Conservation (phyloP, 92 coral and sea anemone genomes). For the Isaurus tuberculatus region DNA sequence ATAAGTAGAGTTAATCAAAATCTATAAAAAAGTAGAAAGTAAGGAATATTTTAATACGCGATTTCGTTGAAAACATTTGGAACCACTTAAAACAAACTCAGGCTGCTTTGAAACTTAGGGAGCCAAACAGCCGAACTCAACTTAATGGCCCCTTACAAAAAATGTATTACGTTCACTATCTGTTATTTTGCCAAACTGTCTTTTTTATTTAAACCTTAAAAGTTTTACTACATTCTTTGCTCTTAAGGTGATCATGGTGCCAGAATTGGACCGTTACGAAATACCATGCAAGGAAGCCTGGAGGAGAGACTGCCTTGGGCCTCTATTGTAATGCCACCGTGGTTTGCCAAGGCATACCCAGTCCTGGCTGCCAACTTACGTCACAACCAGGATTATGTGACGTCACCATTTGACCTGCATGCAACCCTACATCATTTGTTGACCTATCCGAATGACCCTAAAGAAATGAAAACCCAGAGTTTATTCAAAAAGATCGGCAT, state of each 20-base stretch:
- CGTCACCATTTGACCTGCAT: conserved; percentile 78
- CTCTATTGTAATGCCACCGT: conserved; percentile 74
- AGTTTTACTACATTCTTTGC: background rate
- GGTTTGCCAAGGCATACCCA: conserved; percentile 75
- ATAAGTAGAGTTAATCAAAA: no score
- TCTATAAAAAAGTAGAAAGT: no score
- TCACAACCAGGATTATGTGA: conserved; percentile 64
- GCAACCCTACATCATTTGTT: conserved; percentile 76
- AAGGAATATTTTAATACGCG: no score
- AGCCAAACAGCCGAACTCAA: no score
- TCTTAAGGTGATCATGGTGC: conserved; percentile 84
- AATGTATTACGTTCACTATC: background rate
- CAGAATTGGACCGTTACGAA: conserved; percentile 75
- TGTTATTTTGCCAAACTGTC: background rate
- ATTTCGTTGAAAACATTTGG: no score
- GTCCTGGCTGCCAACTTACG: conserved; percentile 56
- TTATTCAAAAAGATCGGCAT: conserved; percentile 62
- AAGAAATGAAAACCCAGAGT: conserved; percentile 67
- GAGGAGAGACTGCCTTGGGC: conserved; percentile 85
- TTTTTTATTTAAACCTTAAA: background rate
- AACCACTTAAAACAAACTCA: no score
- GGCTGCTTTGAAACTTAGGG: no score
- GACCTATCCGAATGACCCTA: conserved; percentile 49
- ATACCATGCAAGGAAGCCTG: conserved; percentile 81
- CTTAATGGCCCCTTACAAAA: no score